A percentile compares a stretch with the other conserved stretches of the same genome.
Conservation (phyloP, 2,888 invertebrate species). For the Chrysina gloriosa region DNA sequence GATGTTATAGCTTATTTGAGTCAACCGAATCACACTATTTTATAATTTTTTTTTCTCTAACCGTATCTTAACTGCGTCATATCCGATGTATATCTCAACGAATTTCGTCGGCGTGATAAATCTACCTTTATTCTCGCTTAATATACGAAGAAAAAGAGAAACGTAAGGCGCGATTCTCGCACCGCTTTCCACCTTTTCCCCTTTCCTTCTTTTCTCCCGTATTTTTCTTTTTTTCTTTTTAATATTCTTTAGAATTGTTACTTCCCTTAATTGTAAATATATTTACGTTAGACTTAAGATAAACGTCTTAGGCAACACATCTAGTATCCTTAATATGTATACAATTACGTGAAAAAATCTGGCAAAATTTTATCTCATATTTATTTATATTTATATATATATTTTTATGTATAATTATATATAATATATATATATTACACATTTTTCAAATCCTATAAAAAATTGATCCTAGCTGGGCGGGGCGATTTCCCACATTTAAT, state of each 20-base stretch:
- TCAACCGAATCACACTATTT: too few species aligned
- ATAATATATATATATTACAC: conserved; percentile 18
- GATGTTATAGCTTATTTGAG: too few species aligned
- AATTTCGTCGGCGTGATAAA: too few species aligned
- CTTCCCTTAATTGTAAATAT: background rate
- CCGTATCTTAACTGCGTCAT: too few species aligned
- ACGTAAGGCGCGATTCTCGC: too few species aligned
- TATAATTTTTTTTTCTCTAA: too few species aligned
- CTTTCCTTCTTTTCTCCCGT: too few species aligned
- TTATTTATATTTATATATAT: conserved; percentile 13
- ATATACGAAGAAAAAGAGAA: too few species aligned
- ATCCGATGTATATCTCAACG: too few species aligned
- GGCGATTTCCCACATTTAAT: background rate
- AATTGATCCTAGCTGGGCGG: background rate
- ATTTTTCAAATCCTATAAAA: conserved; percentile 10
- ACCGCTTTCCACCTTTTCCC: too few species aligned
- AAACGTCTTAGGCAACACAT: conserved; percentile 36
- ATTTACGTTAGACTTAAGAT: conserved; percentile 1
- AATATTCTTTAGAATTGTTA: conserved; percentile 29
- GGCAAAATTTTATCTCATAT: conserved; percentile 23
- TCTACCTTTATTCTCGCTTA: too few species aligned
- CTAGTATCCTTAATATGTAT: conserved; percentile 36
- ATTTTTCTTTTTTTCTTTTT: too few species aligned
- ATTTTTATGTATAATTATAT: conserved; percentile 26
- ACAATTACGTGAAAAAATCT: conserved; percentile 36